phyloP scores from a whole-genome alignment of 2,888 invertebrate genomes.

The Villa cingulata region DNA sequence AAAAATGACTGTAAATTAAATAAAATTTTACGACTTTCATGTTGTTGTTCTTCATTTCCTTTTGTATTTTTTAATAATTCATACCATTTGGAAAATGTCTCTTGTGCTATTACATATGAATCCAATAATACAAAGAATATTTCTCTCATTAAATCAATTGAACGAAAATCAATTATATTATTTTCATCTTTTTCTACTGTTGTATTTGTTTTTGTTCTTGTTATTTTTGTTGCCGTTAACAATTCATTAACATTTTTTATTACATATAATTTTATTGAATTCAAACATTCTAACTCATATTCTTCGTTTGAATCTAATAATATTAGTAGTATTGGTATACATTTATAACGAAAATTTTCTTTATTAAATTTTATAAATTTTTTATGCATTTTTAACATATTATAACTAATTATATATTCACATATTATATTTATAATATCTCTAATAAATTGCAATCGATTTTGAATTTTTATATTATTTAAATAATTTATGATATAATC shows the following conservation, averaged over 20 bases:
- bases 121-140: slow-evolving; percentile 67
- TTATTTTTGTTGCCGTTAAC: slow-evolving; percentile 46
- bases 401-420: slow-evolving; percentile 33
- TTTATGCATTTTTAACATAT: not conserved
- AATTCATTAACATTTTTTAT: slow-evolving; percentile 29
- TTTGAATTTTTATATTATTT: slow-evolving; percentile 29
- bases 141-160: slow-evolving; percentile 1
- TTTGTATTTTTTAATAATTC: not conserved
- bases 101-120: slow-evolving; percentile 62
- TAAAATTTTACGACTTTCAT: not conserved
- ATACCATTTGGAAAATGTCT: slow-evolving; percentile 65
- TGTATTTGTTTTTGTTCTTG: slow-evolving; percentile 19
- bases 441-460: slow-evolving; percentile 49
- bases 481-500: slow-evolving; percentile 49
- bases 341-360: slow-evolving; percentile 5
- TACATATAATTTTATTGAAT: slow-evolving; percentile 51
- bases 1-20: not conserved
- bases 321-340: slow-evolving; percentile 27
- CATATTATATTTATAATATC: slow-evolving; percentile 51
- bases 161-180: not conserved
- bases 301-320: slow-evolving; percentile 51
- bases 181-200: slow-evolving; percentile 13
- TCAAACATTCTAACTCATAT: slow-evolving; percentile 68
- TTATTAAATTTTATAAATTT: not conserved
- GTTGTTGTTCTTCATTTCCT: not conserved